These are phyloP conservation scores for Pongo pygmaeus DNA, from an alignment of 2,113 vertebrate genomes.

Conservation along the genomic window DNA sequence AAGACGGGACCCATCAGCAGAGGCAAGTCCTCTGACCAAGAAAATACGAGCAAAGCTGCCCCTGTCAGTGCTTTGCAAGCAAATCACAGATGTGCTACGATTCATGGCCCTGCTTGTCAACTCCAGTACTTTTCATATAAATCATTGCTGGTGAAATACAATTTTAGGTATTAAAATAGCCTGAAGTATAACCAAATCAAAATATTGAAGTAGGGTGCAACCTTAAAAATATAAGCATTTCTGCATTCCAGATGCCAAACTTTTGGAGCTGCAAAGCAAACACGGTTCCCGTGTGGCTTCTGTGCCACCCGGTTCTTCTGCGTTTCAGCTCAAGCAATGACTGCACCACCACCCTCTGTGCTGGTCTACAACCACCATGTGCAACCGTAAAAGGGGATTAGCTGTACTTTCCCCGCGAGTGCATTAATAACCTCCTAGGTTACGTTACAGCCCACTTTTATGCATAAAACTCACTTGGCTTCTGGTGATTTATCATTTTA, in stretches of 20 bases:
- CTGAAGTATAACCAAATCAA: background rate
- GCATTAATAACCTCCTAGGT: background rate
- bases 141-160: background rate
- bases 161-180: slow-evolving; percentile 8
- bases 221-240: background rate
- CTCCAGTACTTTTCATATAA: rapidly evolving
- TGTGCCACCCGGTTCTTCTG: background rate
- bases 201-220: rapidly evolving
- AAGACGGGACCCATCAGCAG: background rate
- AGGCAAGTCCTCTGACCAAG: background rate
- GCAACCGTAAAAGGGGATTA: background rate
- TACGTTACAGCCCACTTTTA: background rate
- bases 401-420: background rate
- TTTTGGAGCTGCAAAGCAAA: background rate
- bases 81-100: background rate
- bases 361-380: rapidly evolving
- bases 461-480: background rate
- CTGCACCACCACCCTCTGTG: background rate
- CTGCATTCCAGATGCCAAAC: background rate
- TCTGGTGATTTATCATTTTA: background rate
- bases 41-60: background rate
- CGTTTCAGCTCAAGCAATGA: rapidly evolving
- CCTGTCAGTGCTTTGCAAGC: background rate
- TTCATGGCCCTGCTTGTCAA: background rate
- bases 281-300: rapidly evolving